phyloP scores from a whole-genome alignment of 2,888 invertebrate species.

The Chymomyza caudatula region DNA sequence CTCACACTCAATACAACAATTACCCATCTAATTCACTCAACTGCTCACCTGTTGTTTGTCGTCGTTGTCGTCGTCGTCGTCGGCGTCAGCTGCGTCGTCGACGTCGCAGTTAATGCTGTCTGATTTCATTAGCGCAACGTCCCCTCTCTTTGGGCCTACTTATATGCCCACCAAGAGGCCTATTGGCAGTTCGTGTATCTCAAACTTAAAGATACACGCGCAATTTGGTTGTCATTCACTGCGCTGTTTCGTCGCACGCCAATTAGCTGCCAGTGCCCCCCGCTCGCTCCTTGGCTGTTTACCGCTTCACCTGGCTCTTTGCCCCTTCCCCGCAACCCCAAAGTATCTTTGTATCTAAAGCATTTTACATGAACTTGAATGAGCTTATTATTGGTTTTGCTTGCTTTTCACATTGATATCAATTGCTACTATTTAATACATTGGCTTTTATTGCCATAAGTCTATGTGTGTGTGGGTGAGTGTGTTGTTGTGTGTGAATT shows the following conservation, averaged over 20 bases:
- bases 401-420: conserved; percentile 11
- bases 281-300: neutral
- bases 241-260: neutral
- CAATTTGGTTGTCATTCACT: conserved; percentile 54
- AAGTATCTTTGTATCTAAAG: conserved; percentile 24
- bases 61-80: conserved; percentile 29
- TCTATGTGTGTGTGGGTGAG: neutral
- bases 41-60: conserved; percentile 49
- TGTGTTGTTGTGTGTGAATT: neutral
- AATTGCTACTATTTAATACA: conserved; percentile 16
- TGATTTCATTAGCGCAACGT: conserved; percentile 62
- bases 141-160: conserved; percentile 12
- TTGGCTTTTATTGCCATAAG: neutral
- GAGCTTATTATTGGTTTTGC: conserved; percentile 63
- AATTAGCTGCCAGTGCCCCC: neutral
- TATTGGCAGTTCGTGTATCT: conserved; percentile 51
- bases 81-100: conserved; percentile 43
- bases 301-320: neutral
- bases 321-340: neutral
- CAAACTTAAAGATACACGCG: conserved; percentile 52
- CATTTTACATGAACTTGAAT: conserved; percentile 69
- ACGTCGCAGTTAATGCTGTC: conserved; percentile 67
- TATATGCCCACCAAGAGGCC: neutral
- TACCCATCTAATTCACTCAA: conserved; percentile 70
- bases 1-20: conserved; percentile 54